These are phyloP conservation scores for Mus spicilegus DNA, from an alignment of 2,113 vertebrate species.

Conservation along the genomic window DNA sequence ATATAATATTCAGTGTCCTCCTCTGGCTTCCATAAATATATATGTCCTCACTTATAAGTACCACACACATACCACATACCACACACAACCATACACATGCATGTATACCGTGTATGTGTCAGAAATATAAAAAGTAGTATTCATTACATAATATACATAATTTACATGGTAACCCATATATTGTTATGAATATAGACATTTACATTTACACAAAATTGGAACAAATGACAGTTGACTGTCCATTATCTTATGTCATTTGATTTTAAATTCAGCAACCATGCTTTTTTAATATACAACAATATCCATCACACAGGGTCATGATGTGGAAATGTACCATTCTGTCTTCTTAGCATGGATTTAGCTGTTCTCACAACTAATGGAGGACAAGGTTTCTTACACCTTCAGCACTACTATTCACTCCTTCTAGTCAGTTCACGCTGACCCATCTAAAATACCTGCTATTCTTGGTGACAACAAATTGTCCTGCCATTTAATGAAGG, in stretches of 20 bases:
- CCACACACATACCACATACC: too few species aligned
- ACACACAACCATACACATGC: background rate
- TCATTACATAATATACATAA: background rate
- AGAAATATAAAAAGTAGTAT: background rate
- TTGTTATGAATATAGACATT: background rate
- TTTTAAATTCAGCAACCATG: background rate
- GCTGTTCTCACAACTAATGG: background rate
- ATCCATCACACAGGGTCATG: rapidly evolving
- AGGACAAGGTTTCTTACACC: background rate
- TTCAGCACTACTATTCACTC: background rate
- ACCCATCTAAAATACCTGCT: background rate
- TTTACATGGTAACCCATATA: background rate
- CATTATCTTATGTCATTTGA: background rate
- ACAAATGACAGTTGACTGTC: background rate
- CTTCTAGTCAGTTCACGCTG: background rate
- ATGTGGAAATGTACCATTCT: background rate
- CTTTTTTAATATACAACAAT: rapidly evolving
- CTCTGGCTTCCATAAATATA: too few species aligned
- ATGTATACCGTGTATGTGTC: background rate
- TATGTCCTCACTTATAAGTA: background rate
- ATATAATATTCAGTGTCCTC: background rate
- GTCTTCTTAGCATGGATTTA: background rate
- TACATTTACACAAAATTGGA: background rate
- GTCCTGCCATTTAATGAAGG: background rate
- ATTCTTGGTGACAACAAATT: background rate